These are phyloP conservation scores for Labeo catla DNA, from an alignment of 2,113 vertebrate genomes.

Conservation along the genomic window DNA sequence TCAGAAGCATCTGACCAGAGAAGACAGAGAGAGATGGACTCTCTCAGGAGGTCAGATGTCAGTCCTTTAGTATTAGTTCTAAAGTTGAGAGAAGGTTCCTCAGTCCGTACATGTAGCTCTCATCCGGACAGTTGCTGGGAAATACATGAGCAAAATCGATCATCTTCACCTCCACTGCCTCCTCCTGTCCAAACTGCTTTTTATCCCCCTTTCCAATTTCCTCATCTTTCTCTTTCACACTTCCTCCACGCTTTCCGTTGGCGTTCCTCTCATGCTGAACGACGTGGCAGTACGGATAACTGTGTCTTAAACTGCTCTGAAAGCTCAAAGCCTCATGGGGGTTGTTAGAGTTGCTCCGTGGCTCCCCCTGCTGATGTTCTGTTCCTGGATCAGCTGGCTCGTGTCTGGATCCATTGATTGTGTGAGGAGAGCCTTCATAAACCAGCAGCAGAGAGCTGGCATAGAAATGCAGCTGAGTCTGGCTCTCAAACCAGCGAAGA, in stretches of 20 bases:
- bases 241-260: conserved; percentile 28
- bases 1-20: not conserved
- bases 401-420: conserved; percentile 20
- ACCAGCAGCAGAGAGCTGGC: conserved; percentile 96
- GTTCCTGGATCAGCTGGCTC: conserved; percentile 2
- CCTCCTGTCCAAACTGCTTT: not conserved
- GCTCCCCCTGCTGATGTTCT: conserved; percentile 46
- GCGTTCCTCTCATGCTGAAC: not conserved
- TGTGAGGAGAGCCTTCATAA: conserved; percentile 81
- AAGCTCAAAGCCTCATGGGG: not conserved
- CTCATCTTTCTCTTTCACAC: conserved; percentile 75
- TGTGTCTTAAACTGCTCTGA: not conserved
- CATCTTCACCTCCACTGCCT: conserved; percentile 88
- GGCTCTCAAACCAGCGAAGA: conserved; percentile 91
- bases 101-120: conserved; percentile 92
- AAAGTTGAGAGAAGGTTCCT: conserved; percentile 89
- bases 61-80: conserved; percentile 86
- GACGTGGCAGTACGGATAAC: not conserved
- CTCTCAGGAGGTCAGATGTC: conserved; percentile 45
- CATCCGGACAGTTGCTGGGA: conserved; percentile 85
- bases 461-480: conserved; percentile 90
- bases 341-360: conserved; percentile 87
- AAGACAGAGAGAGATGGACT: not conserved
- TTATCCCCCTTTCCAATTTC: conserved; percentile 73
- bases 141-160: conserved; percentile 99